Conservation (phyloP, 2,797 vertebrate genomes). For the Lacerta bilineata region DNA sequence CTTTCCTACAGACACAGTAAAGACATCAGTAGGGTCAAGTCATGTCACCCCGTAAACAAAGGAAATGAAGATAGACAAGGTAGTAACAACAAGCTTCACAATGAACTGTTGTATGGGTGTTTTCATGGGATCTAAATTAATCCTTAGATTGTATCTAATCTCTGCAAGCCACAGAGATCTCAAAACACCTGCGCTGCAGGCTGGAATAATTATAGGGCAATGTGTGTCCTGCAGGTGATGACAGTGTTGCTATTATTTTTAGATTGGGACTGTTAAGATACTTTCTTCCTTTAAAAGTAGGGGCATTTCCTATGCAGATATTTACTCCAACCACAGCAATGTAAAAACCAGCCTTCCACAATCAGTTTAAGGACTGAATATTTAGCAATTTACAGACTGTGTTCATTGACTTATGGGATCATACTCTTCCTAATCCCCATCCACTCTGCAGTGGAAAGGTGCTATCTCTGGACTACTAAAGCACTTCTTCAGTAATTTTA, state of each 20-base stretch:
- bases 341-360: background rate
- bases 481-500: background rate
- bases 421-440: slow-evolving; percentile 25
- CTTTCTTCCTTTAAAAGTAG: slow-evolving; percentile 1
- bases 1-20: background rate
- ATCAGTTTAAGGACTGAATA: background rate
- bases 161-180: slow-evolving; percentile 13
- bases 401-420: background rate
- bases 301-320: background rate
- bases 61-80: background rate
- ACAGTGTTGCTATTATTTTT: slow-evolving; percentile 13
- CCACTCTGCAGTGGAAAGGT: background rate
- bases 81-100: background rate
- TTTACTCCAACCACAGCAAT: background rate
- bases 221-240: background rate
- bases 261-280: background rate
- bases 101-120: background rate
- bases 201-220: background rate
- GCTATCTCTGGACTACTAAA: background rate
- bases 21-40: background rate
- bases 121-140: background rate
- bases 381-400: background rate
- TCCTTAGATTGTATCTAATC: background rate
- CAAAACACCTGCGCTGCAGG: background rate
- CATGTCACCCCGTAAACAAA: background rate